Evolutionary conservation across 2,888 invertebrate species (phyloP), one percentile per base, ranked within the genome.

Genomic region (Abrostola triplasia): DNA sequence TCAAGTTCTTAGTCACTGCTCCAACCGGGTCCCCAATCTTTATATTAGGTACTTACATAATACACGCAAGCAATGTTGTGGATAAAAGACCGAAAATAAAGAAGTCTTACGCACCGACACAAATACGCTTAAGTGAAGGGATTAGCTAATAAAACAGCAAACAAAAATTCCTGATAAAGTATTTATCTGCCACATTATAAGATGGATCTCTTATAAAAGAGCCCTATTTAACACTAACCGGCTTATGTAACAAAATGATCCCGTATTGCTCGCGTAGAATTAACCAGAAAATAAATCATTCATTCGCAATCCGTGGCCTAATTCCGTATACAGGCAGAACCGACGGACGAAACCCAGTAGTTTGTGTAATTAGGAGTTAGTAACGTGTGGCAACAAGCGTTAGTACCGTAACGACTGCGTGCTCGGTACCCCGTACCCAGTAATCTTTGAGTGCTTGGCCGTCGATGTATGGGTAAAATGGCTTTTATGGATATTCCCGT

Each of bases 291-390:
- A 73, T 82, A 76, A 75, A 82, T 79, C 71, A 73, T 78, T 79
- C 64, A 80, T 73, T 68, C 64, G 42, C 67, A 73, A 77, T 73
- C 73, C 64, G 62, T 70, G 63, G 67, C 77, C 77, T 76, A 81
- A 79, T 72, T 76, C 69, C 48, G 66, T 69, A 78, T 68, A 70
- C 74, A 73, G 63, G 42, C 64, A 53, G 58, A 67, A 44, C 64
- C 37, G 58, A 51, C 54, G 66, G 55, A 73, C 76, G 72, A 77
- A 74, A 73, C 70, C 60, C 57, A 50, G 57, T 70, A 73, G 69
- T 77, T 72, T 67, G 65, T 72, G 82, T 82, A 82, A 82, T 84
- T 80, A 82, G 71, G 71, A 73, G 67, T 69, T 74, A 59, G 75
- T 73, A 59, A 67, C 59, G 64, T 69, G 69, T 53, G 59, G 70